Conservation (phyloP, 2,888 invertebrate genomes). For the Alviniconcha strummeri region DNA sequence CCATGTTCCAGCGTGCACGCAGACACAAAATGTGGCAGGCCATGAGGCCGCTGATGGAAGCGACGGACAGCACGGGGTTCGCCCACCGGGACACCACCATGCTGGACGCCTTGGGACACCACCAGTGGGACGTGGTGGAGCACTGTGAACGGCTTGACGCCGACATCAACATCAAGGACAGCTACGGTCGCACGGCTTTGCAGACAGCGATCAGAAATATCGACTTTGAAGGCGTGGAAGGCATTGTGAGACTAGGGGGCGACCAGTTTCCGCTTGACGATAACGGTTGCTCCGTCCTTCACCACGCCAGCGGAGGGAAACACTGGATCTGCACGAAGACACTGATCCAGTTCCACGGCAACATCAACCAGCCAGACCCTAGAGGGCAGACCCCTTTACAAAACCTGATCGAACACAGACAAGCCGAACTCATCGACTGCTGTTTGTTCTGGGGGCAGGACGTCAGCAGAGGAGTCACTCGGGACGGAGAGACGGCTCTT, state of each 20-base stretch:
- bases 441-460: background rate
- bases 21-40: too few species aligned
- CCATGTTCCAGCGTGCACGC: too few species aligned
- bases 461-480: background rate
- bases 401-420: background rate
- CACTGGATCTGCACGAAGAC: background rate
- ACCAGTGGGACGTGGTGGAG: constrained; percentile 19
- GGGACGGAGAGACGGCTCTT: background rate
- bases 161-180: background rate
- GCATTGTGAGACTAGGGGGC: background rate
- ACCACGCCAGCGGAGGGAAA: background rate
- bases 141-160: background rate
- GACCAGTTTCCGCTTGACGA: background rate
- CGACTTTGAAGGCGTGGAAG: background rate
- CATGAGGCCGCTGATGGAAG: background rate
- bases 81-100: constrained; percentile 4
- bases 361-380: background rate
- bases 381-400: background rate
- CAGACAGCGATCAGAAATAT: background rate
- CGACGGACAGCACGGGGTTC: constrained; percentile 6
- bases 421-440: background rate
- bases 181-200: background rate
- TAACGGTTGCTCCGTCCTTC: background rate
- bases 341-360: background rate
- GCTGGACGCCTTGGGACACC: background rate